phyloP scores from a whole-genome alignment of 1,140 invertebrate genomes.

The Lasaia peninsularis region DNA sequence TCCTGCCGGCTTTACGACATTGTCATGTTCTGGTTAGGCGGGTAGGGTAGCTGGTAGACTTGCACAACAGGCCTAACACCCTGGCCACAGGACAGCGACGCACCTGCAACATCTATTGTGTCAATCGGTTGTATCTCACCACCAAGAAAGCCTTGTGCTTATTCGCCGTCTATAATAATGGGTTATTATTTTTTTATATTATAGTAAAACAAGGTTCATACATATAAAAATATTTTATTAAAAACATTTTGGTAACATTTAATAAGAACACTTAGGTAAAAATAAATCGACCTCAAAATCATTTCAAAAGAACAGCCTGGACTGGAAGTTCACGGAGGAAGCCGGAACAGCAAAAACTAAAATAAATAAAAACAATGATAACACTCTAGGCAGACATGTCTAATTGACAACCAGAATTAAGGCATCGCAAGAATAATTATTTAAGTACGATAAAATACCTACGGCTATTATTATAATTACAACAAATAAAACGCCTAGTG shows the following conservation, averaged over 20 bases:
- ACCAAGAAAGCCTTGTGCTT: no score
- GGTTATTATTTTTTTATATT: no score
- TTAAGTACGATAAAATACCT: slow-evolving; percentile 78
- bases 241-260: slow-evolving; percentile 80
- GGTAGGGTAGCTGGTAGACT: no score
- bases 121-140: no score
- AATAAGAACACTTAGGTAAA: slow-evolving; percentile 80
- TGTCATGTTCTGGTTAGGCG: no score
- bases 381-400: slow-evolving; percentile 77
- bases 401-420: slow-evolving; percentile 80
- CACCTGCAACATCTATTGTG: no score
- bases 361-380: slow-evolving; percentile 76
- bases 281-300: slow-evolving; percentile 79
- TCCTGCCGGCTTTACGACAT: no score
- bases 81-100: no score
- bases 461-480: slow-evolving; percentile 78
- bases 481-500: slow-evolving; percentile 75
- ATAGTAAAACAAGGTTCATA: slow-evolving; percentile 55
- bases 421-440: slow-evolving; percentile 79
- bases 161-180: no score
- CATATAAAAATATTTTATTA: slow-evolving; percentile 80
- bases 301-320: slow-evolving; percentile 78
- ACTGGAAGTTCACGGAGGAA: slow-evolving; percentile 77
- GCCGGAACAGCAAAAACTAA: slow-evolving; percentile 77
- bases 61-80: no score